Conservation (phyloP, 2,797 vertebrate genomes). For the Darevskia mixta region DNA sequence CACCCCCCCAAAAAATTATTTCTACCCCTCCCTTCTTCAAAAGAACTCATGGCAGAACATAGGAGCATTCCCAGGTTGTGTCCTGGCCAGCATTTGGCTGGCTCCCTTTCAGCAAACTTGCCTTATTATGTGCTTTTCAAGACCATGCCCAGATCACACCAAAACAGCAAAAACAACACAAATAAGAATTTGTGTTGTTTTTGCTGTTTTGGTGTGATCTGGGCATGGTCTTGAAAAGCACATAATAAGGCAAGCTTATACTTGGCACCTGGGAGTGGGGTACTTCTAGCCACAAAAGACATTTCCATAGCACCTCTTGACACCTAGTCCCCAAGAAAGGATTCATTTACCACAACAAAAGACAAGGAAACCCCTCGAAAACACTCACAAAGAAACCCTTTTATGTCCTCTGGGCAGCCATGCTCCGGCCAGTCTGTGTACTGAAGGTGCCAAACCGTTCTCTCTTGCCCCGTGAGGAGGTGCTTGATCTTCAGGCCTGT, state of each 20-base stretch:
- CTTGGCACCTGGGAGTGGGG: not conserved
- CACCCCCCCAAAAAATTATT: not conserved
- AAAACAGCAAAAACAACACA: not conserved
- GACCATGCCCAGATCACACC: not conserved
- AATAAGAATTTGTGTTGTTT: not conserved
- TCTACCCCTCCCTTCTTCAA: not conserved
- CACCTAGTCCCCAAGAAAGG: not conserved
- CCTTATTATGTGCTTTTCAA: not conserved
- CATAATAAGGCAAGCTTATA: too few relatives aligned
- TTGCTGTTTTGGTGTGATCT: too few relatives aligned
- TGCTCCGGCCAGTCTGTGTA: constrained; percentile 99
- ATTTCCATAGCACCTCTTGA: not conserved
- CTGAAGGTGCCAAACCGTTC: constrained; percentile 97
- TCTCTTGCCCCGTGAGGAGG: constrained; percentile 93
- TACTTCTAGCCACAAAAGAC: constrained; percentile 10
- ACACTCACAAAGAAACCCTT: constrained; percentile 93
- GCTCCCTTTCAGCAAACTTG: not conserved
- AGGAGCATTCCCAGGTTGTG: not conserved
- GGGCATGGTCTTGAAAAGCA: too few relatives aligned
- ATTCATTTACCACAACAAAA: not conserved
- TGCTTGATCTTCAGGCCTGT: constrained; percentile 97
- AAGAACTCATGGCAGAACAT: not conserved
- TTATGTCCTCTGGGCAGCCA: constrained; percentile 95
- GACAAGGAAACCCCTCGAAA: not conserved
- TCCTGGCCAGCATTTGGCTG: too few relatives aligned